These are phyloP conservation scores for Anser cygnoides DNA, from an alignment of 2,113 vertebrate genomes.

Conservation along the genomic window DNA sequence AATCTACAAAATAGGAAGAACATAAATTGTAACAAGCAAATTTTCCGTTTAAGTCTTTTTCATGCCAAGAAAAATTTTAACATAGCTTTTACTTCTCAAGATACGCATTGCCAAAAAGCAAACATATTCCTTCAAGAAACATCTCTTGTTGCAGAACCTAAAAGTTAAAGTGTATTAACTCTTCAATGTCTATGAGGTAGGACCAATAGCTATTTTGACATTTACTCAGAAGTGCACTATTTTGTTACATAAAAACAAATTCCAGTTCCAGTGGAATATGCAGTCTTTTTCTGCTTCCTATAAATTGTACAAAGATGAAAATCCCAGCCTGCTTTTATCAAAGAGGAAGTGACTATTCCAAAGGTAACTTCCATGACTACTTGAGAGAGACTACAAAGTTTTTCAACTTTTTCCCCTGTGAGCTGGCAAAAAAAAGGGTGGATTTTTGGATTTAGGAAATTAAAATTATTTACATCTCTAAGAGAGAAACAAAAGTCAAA, in stretches of 20 bases:
- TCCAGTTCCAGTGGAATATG: background rate
- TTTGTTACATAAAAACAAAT: background rate
- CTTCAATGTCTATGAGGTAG: background rate
- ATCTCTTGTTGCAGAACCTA: background rate
- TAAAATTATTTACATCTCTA: background rate
- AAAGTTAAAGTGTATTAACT: background rate
- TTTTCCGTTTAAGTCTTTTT: background rate
- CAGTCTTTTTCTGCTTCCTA: background rate
- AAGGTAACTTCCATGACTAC: background rate
- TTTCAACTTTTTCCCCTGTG: background rate
- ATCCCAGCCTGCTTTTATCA: background rate
- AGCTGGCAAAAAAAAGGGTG: background rate
- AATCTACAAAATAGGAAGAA: constrained; percentile 78
- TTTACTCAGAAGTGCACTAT: background rate
- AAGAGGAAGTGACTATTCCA: background rate
- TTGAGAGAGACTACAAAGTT: background rate
- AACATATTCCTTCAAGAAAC: background rate
- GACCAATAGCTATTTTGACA: background rate
- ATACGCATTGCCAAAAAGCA: background rate
- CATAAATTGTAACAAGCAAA: background rate
- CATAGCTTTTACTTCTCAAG: background rate
- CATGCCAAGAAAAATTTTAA: background rate
- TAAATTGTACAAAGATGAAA: background rate
- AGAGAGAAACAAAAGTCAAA: background rate
- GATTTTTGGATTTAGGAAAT: background rate